Base-by-base conservation (phyloP, 2,888 invertebrate species). In the Diploptera punctata region DNA sequence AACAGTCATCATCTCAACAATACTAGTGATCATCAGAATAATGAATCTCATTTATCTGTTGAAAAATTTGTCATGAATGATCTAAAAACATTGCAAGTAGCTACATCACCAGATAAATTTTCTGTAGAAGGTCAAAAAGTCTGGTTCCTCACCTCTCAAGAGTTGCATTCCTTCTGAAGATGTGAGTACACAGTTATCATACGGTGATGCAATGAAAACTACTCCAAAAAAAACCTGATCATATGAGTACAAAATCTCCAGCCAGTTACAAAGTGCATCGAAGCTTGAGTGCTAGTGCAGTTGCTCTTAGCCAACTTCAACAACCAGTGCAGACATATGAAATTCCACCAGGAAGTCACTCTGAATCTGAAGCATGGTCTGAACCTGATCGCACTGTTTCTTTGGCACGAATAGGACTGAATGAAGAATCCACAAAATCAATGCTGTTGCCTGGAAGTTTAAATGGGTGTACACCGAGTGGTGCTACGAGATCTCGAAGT, bases 301-400 rank as follows among this genome's bases (percentile, higher is more conserved):
- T 70, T 18, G 62, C 62, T 2, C 21, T 70, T 21, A 49, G 49
- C 21, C 61, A 49, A 18, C 16, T 70, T 0, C 52, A 62, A 24
- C 52, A 49, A 4, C n/a, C 61, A 24, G 16, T 47, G n/a, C 21
- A 44, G 5, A 43, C 57, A 10, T 13, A 44, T 44, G 65, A 65
- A 21, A 24, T 26, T 65, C 19, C 21, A 21, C 19, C 9, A n/a
- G 72, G 47, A n/a, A 60, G 47, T 18, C n/a, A 73, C 5, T 87
- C 90, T 1, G 95, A 95, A 80, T 93, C 94, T 0, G 95, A 95
- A 80, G 90, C 92, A 38, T 95, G 94, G 91, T 94, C 94, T 0
- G 95, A 95, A 80, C 94, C 95, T 0, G 95, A 95, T 80, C 86
- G 93, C 60, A 90, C 89, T 73, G 93, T 95, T 1, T 94, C 94